Conservation (phyloP, 2,113 vertebrate genomes). For the Cervus canadensis region DNA sequence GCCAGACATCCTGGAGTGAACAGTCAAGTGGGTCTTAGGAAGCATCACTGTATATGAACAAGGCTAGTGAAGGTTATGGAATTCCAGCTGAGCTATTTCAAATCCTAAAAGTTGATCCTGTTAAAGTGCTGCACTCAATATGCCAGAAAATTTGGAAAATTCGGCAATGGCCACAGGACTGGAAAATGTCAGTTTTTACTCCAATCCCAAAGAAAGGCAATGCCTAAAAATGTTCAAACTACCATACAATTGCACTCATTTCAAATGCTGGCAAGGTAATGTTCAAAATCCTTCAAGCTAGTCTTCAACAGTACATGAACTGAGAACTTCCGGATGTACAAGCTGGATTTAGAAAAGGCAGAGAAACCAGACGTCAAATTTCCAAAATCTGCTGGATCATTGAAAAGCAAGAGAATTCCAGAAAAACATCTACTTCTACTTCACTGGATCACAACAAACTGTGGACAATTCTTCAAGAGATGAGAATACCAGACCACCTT, state of each 20-base stretch:
- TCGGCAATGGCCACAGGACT: not conserved
- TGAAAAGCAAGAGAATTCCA: not conserved
- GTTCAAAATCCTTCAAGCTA: not conserved
- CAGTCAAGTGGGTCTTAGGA: not conserved
- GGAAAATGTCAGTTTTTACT: not conserved
- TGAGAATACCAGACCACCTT: not conserved
- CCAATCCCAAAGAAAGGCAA: not conserved
- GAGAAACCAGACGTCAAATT: not conserved
- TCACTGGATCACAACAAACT: not conserved
- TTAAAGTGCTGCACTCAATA: not conserved
- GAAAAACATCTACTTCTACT: not conserved
- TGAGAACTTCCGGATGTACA: not conserved
- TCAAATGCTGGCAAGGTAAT: not conserved
- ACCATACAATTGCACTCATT: not conserved
- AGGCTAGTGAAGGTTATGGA: not conserved
- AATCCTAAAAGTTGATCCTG: not conserved
- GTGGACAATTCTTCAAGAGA: not conserved
- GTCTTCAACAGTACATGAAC: not conserved
- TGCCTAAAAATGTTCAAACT: not conserved
- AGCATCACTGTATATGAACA: not conserved
- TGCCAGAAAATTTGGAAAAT: not conserved
- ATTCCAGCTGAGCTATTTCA: not conserved
- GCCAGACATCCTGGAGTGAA: not conserved
- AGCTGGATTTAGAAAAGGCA: not conserved
- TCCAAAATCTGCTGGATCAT: not conserved